These are phyloP conservation scores for Cetoscarus ocellatus DNA, from an alignment of 2,797 vertebrate genomes.

Conservation along the genomic window DNA sequence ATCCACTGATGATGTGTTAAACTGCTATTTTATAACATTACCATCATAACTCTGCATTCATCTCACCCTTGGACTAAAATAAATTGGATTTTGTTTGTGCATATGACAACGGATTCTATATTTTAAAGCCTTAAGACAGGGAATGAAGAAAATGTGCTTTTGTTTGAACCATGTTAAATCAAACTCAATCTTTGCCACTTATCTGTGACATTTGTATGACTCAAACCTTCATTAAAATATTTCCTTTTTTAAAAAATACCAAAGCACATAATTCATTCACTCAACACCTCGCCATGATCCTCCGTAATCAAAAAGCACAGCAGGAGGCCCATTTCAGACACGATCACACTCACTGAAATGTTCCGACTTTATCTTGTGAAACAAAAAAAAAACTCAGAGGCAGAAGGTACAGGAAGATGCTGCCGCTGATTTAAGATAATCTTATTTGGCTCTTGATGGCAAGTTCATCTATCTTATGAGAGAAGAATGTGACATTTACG, in stretches of 20 bases:
- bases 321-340: slow-evolving; percentile 12
- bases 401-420: slow-evolving; percentile 60
- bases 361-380: slow-evolving; percentile 39
- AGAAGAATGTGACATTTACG: slow-evolving; percentile 77
- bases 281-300: background rate
- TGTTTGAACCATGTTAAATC: background rate
- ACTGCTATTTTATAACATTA: slow-evolving; percentile 17
- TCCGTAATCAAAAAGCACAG: slow-evolving; percentile 15
- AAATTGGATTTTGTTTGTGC: background rate
- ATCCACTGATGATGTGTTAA: slow-evolving; percentile 25
- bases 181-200: background rate
- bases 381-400: slow-evolving; percentile 26
- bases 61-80: background rate
- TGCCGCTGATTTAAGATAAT: slow-evolving; percentile 73
- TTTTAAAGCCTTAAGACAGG: background rate
- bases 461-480: slow-evolving; percentile 72
- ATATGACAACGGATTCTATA: background rate
- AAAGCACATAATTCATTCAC: background rate
- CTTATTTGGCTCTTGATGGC: slow-evolving; percentile 64
- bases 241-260: background rate
- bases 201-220: background rate
- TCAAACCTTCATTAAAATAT: background rate
- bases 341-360: slow-evolving; percentile 29
- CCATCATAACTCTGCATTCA: slow-evolving; percentile 3
- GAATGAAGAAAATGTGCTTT: background rate